phyloP scores from a whole-genome alignment of 2,888 invertebrate species.

The Drosophila silvestris region DNA sequence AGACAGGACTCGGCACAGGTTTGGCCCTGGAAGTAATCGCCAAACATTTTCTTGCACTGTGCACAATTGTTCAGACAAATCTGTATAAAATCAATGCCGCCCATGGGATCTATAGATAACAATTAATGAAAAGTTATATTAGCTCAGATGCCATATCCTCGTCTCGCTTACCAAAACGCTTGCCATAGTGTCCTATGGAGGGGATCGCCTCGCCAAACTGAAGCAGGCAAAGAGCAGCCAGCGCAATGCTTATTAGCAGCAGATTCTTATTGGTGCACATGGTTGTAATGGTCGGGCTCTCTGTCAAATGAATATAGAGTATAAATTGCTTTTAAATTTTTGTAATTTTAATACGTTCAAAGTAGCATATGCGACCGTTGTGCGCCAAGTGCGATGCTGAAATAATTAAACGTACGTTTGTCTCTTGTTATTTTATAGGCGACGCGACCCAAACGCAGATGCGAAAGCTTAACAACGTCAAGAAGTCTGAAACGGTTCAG shows the following conservation, averaged over 20 bases:
- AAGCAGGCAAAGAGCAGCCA: slow-evolving; percentile 61
- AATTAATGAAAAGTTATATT: neutral
- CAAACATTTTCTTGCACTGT: slow-evolving; percentile 95
- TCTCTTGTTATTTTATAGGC: slow-evolving; percentile 77
- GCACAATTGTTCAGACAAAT: slow-evolving; percentile 94
- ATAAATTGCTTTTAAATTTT: neutral
- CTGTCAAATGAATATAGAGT: slow-evolving; percentile 19
- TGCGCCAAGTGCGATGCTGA: slow-evolving; percentile 55
- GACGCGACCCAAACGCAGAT: slow-evolving; percentile 72
- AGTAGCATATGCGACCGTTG: slow-evolving; percentile 54
- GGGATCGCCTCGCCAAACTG: slow-evolving; percentile 75
- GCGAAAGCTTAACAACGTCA: slow-evolving; percentile 68
- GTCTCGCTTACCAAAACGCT: slow-evolving; percentile 82
- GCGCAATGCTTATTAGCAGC: slow-evolving; percentile 56
- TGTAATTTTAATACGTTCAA: neutral
- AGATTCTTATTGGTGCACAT: slow-evolving; percentile 66
- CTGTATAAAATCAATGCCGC: slow-evolving; percentile 87
- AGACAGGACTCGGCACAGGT: slow-evolving; percentile 94
- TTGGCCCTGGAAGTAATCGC: slow-evolving; percentile 93
- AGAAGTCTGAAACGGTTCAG: slow-evolving; percentile 57
- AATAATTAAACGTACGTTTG: slow-evolving; percentile 72
- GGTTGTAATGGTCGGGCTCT: slow-evolving; percentile 18
- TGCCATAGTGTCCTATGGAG: slow-evolving; percentile 82
- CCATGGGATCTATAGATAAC: slow-evolving; percentile 66
- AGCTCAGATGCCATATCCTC: accelerated